These are phyloP conservation scores for Pristionchus pacificus DNA, from an alignment of 1,140 invertebrate genomes.

Conservation along the genomic window DNA sequence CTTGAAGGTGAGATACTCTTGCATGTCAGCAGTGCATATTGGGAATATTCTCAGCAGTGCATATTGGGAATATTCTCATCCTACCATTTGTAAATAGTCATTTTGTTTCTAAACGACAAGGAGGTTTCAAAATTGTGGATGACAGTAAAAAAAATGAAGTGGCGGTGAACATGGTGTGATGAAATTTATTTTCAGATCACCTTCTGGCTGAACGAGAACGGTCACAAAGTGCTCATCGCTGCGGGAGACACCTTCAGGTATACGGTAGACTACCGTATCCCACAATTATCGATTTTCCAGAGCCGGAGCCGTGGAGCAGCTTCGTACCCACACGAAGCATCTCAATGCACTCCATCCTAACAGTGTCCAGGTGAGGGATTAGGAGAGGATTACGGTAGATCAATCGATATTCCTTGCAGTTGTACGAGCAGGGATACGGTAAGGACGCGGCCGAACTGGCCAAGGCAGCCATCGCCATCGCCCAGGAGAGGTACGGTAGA, in stretches of 20 bases:
- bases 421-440: constrained; percentile 98
- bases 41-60: too few relatives aligned
- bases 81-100: too few relatives aligned
- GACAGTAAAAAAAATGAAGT: too few relatives aligned
- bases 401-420: constrained; percentile 58
- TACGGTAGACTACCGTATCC: not conserved
- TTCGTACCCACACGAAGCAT: constrained; percentile 87
- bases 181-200: constrained; percentile 69
- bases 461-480: constrained; percentile 86
- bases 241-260: constrained; percentile 91
- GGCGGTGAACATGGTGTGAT: too few relatives aligned
- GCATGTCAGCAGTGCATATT: too few relatives aligned
- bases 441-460: constrained; percentile 97
- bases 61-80: too few relatives aligned
- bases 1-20: not conserved
- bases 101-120: too few relatives aligned
- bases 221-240: constrained; percentile 88
- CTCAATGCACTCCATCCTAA: constrained; percentile 87
- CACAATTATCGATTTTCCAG: constrained; percentile 55
- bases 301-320: constrained; percentile 95
- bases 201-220: constrained; percentile 98
- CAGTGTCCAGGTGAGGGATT: constrained; percentile 69
- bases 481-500: constrained; percentile 66
- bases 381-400: not conserved
- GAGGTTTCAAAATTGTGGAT: too few relatives aligned